Base-by-base conservation (phyloP, 2,797 vertebrate species). In the Oceanodroma leucorhoa region DNA sequence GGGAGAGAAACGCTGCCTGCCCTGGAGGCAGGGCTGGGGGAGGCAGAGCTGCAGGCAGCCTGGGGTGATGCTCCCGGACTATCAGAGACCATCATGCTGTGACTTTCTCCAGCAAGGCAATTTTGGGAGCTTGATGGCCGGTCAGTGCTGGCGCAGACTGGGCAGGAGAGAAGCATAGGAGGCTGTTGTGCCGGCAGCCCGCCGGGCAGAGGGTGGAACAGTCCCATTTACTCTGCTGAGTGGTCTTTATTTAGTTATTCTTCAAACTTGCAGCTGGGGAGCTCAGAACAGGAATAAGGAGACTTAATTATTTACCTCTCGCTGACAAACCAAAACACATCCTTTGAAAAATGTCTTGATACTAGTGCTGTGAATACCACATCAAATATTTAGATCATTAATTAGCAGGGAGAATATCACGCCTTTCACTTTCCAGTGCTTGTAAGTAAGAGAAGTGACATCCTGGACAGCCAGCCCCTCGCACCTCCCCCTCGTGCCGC, bases 331-430 rank as follows among this genome's bases (percentile, higher is more conserved):
- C 73, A 53, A 84, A 91, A 79, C 50, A 54, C 43, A 60, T 89
- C 70, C 77, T 94, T 87, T 86, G 73, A 73, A 90, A 80, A 83
- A 91, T 87, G 64, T 90, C 83, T 80, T 73, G 67, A 79, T 19
- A 51, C 2, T 1, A 88, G 48, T 5, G 41, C 87, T 84, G 46
- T 61, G 77, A 82, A 82, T 34, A 71, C 40, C 38, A 30, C 83
- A 93, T 96, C 54, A 96, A 90, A 87, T 94, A 96, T 94, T 96
- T 90, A 91, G 45, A 69, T 79, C 17, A 30, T 72, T 93, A 94
- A 90, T 94, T 94, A 95, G 73, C 20, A 14, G n/a, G 71, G 55
- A 86, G 65, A 72, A 40, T 91, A 82, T 45, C 30, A 3, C 21
- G 29, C 66, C 43, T 95, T 92, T 83, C 54, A 40, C 89, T 84